These are phyloP conservation scores for Hypomecis punctinalis DNA, from an alignment of 2,888 invertebrate genomes.

Conservation along the genomic window DNA sequence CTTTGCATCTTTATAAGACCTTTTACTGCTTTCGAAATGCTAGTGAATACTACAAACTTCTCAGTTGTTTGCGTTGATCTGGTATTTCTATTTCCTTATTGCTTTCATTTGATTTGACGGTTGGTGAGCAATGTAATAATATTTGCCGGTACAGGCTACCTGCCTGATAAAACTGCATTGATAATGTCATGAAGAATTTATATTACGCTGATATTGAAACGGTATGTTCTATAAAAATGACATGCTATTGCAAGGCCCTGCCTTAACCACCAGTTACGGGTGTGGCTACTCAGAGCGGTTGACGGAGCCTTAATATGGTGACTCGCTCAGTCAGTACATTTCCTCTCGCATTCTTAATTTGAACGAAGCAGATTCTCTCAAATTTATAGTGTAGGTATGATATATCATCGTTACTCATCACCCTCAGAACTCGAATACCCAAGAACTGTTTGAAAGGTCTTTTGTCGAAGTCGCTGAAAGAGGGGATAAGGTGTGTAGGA, in stretches of 20 bases:
- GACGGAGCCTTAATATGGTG: no score
- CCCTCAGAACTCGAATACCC: no score
- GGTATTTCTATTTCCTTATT: slow-evolving; percentile 3
- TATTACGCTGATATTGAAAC: neutral
- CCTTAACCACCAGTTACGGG: no score
- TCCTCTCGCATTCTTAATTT: no score
- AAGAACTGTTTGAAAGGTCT: no score
- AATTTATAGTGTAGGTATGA: no score
- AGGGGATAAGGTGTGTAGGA: no score
- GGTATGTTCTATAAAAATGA: neutral
- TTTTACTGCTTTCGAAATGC: slow-evolving; percentile 6
- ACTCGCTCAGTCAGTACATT: no score
- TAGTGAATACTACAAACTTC: neutral
- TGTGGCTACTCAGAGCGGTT: no score
- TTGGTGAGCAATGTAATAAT: slow-evolving; percentile 5
- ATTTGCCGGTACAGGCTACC: neutral
- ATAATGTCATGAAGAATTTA: neutral
- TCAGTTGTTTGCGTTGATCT: neutral
- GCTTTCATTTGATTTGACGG: neutral
- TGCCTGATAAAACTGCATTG: neutral
- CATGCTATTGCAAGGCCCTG: neutral
- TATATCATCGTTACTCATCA: no score
- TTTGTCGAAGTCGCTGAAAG: no score
- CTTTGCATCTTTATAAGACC: neutral
- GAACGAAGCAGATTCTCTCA: no score